Percentiles rank a stretch among this genome's conserved stretches.
Evolutionary conservation across 2,113 vertebrate genomes (phyloP).

Genomic region (Pimephales promelas): DNA sequence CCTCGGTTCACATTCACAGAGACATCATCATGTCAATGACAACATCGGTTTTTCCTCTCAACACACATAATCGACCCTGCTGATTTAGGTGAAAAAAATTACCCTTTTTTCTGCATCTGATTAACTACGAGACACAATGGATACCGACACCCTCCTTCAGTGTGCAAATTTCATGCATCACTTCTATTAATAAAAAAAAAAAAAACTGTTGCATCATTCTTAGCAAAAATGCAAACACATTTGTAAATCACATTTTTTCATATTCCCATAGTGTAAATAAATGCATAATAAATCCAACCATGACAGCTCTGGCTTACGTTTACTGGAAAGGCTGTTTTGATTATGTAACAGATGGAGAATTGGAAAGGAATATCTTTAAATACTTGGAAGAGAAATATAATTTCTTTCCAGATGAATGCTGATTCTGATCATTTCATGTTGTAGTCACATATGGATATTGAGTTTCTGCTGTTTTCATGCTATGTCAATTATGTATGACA

Average conservation of each 20-base stretch:
- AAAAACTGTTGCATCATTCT: background rate
- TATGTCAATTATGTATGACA: background rate
- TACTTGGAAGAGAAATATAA: background rate
- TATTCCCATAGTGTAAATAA: conserved; percentile 11
- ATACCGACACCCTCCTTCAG: background rate
- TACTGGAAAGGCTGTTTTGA: background rate
- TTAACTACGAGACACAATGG: background rate
- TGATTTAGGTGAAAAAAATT: background rate
- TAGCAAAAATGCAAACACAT: conserved; percentile 16
- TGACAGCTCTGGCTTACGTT: conserved; percentile 33
- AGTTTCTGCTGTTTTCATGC: background rate
- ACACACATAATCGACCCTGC: background rate
- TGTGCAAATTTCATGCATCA: background rate
- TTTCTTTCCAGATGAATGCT: background rate
- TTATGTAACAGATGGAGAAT: conserved; percentile 22
- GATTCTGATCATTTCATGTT: conserved; percentile 18
- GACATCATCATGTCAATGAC: background rate
- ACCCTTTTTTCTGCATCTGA: background rate
- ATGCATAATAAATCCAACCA: background rate
- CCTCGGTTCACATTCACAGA: background rate
- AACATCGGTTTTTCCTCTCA: background rate
- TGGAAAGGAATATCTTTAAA: conserved; percentile 10
- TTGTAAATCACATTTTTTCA: conserved; percentile 41
- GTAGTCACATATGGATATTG: background rate
- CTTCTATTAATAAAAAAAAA: background rate